Evolutionary conservation across 1,140 invertebrate species (phyloP).

Genomic region (Drosophila bipectinata): DNA sequence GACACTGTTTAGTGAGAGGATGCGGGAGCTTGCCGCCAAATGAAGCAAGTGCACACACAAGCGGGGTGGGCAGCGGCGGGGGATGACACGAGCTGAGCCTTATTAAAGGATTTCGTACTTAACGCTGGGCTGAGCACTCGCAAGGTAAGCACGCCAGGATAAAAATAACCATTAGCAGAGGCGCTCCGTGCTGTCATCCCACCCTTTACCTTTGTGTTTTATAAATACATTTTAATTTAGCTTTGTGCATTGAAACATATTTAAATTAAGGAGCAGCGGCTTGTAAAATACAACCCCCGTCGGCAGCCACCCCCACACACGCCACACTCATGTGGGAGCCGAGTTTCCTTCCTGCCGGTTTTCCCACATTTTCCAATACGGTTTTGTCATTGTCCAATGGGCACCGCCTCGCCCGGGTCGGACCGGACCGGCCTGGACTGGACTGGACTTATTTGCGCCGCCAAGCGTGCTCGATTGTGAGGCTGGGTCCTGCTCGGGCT

Average conservation of each 20-base stretch:
- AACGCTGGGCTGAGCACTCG: conserved; percentile 39
- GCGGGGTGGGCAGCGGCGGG: neutral
- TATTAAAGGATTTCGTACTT: conserved; percentile 63
- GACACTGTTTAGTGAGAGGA: conserved; percentile 50
- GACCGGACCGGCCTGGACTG: neutral
- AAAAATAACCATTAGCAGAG: conserved; percentile 78
- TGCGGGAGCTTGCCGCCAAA: conserved; percentile 60
- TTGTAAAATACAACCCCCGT: conserved; percentile 69
- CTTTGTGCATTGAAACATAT: conserved; percentile 81
- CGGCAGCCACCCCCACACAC: conserved; percentile 8
- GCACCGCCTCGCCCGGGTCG: conserved; percentile 22
- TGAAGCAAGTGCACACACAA: conserved; percentile 74
- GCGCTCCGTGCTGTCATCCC: conserved; percentile 23
- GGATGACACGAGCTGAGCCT: conserved; percentile 39
- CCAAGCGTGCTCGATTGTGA: conserved; percentile 69
- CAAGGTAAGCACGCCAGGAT: conserved; percentile 40
- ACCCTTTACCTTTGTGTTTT: conserved; percentile 27
- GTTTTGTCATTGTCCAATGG: conserved; percentile 72
- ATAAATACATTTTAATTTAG: conserved; percentile 80
- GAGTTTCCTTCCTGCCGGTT: conserved; percentile 28
- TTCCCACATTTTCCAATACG: conserved; percentile 66
- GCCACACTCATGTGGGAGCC: conserved; percentile 7
- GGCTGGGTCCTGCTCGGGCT: conserved; percentile 20
- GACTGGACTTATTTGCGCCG: conserved; percentile 66
- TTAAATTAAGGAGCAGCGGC: conserved; percentile 77